Evolutionary conservation across 2,888 invertebrate genomes (phyloP).

Genomic region (Morpho helenor): DNA sequence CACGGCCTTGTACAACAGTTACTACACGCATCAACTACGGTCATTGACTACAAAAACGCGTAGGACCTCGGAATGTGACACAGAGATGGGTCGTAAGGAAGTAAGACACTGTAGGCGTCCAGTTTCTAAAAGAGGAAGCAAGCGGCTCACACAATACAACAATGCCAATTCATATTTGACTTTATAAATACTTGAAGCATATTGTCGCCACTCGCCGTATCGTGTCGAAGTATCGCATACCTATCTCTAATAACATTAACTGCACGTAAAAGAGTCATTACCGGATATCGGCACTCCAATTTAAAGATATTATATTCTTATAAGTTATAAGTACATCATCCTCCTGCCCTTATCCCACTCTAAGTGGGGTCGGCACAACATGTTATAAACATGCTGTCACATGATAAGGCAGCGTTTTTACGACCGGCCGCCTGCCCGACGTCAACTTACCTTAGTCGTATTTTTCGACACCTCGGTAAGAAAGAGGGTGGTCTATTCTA

Average conservation of each 20-base stretch:
- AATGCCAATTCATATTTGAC: constrained; percentile 66
- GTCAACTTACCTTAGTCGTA: no score
- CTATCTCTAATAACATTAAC: constrained; percentile 31
- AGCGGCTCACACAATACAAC: constrained; percentile 63
- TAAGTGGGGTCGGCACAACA: no score
- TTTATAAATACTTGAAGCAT: constrained; percentile 65
- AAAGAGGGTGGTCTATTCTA: no score
- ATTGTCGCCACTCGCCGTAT: not conserved
- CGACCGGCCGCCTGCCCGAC: no score
- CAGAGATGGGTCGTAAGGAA: constrained; percentile 49
- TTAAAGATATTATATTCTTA: constrained; percentile 4
- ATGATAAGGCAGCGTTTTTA: no score
- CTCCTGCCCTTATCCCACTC: no score
- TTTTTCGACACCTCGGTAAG: no score
- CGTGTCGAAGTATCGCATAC: constrained; percentile 26
- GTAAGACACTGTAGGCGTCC: constrained; percentile 43
- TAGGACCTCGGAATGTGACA: constrained; percentile 27
- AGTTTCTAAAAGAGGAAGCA: constrained; percentile 60
- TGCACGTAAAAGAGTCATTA: constrained; percentile 19
- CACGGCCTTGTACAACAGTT: constrained; percentile 16
- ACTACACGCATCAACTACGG: constrained; percentile 24
- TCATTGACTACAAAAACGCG: constrained; percentile 35
- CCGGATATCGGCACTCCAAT: constrained; percentile 21
- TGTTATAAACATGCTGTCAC: no score
- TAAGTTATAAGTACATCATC: no score